phyloP scores from a whole-genome alignment of 2,797 vertebrate species.

The Gila robusta region DNA sequence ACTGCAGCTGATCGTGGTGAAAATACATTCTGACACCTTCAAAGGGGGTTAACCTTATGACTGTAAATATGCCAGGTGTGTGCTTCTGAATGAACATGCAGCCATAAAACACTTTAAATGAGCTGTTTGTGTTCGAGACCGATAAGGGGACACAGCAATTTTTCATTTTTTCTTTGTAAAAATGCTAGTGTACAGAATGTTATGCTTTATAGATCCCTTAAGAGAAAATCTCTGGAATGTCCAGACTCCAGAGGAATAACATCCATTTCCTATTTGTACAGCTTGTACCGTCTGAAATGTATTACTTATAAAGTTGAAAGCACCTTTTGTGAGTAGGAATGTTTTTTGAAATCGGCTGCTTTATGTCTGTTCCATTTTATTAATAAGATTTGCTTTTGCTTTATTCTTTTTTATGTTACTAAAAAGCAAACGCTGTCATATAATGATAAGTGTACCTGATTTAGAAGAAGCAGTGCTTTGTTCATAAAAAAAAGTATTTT shows the following conservation, averaged over 20 bases:
- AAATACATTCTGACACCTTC: slow-evolving; percentile 52
- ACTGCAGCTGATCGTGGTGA: slow-evolving; percentile 41
- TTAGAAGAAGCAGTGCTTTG: background rate
- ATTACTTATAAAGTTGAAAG: slow-evolving; percentile 6
- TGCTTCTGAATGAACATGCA: slow-evolving; percentile 14
- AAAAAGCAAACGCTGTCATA: background rate
- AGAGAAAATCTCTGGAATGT: slow-evolving; percentile 20
- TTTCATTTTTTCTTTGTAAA: background rate
- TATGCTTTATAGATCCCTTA: slow-evolving; percentile 7
- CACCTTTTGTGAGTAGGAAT: background rate
- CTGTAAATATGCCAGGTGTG: slow-evolving; percentile 47
- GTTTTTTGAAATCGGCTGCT: background rate
- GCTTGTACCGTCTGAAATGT: background rate
- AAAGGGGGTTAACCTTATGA: slow-evolving; percentile 39
- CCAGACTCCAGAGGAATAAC: background rate
- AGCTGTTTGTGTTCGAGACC: slow-evolving; percentile 2
- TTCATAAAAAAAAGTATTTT: background rate
- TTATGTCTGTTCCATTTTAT: background rate
- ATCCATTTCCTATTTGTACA: background rate
- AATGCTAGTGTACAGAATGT: background rate
- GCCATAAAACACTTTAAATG: slow-evolving; percentile 4
- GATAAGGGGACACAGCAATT: background rate
- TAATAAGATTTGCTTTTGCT: background rate
- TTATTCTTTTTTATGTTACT: background rate
- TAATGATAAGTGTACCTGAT: background rate